Evolutionary conservation across 2,888 invertebrate genomes (phyloP).

Genomic region (Boloria euphrosyne): DNA sequence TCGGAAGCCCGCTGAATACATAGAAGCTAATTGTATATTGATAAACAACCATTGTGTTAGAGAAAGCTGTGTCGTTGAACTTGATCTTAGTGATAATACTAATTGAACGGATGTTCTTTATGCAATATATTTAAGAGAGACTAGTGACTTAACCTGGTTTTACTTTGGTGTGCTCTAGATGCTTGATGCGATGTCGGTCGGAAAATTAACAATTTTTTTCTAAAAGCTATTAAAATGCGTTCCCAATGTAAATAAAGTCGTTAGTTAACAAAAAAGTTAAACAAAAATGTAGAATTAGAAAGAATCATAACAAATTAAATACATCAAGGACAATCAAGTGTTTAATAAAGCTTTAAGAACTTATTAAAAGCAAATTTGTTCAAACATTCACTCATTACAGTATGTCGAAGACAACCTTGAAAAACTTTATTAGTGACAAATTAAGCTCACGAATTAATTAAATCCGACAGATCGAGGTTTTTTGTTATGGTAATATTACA

Average conservation of each 20-base stretch:
- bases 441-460: conserved; percentile 1
- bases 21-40: conserved; percentile 35
- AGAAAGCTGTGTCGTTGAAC: conserved; percentile 36
- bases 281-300: no score
- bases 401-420: conserved; percentile 6
- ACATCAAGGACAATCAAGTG: no score
- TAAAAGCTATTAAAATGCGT: no score
- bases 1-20: conserved; percentile 31
- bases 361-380: background rate
- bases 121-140: background rate
- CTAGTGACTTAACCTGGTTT: no score
- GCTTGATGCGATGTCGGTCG: no score
- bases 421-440: background rate
- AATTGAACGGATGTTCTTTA: conserved; percentile 8
- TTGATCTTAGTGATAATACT: conserved; percentile 31
- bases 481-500: background rate
- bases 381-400: background rate
- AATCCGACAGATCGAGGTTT: conserved; percentile 13
- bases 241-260: no score
- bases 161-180: no score
- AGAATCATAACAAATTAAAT: no score
- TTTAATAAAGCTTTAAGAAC: no score
- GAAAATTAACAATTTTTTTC: no score
- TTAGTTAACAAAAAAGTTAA: background rate
- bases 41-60: conserved; percentile 32